Evolutionary conservation across 2,797 vertebrate genomes (phyloP).

Genomic region (Mormyrops attenuatus): DNA sequence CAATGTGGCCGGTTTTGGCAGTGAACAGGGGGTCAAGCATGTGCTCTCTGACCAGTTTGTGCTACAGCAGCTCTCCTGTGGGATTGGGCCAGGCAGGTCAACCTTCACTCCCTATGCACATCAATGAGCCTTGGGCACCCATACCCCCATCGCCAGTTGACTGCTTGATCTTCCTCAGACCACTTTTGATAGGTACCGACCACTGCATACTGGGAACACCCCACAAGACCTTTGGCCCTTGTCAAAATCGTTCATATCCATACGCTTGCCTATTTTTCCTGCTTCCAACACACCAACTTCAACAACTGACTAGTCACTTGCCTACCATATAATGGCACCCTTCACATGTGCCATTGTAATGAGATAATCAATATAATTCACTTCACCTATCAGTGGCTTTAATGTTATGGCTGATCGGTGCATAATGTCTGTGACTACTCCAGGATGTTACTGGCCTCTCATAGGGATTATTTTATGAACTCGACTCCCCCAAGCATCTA

Average conservation of each 20-base stretch:
- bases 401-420: background rate
- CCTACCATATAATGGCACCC: background rate
- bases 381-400: background rate
- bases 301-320: background rate
- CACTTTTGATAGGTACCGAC: too few relatives aligned
- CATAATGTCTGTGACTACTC: background rate
- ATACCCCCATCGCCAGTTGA: too few relatives aligned
- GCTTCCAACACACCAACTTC: background rate
- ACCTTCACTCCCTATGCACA: too few relatives aligned
- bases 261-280: background rate
- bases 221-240: background rate
- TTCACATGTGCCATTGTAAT: background rate
- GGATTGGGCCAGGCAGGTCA: too few relatives aligned
- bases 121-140: too few relatives aligned
- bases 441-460: background rate
- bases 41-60: too few relatives aligned
- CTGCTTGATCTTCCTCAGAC: too few relatives aligned
- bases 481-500: background rate
- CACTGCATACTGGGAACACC: too few relatives aligned
- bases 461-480: background rate
- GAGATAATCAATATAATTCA: background rate
- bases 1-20: too few relatives aligned
- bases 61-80: too few relatives aligned
- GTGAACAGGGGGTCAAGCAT: too few relatives aligned
- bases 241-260: background rate